Percentiles rank a stretch among this genome's conserved stretches.
phyloP scores from a whole-genome alignment of 2,113 vertebrate species.

The Leptobrachium ailaonicum region DNA sequence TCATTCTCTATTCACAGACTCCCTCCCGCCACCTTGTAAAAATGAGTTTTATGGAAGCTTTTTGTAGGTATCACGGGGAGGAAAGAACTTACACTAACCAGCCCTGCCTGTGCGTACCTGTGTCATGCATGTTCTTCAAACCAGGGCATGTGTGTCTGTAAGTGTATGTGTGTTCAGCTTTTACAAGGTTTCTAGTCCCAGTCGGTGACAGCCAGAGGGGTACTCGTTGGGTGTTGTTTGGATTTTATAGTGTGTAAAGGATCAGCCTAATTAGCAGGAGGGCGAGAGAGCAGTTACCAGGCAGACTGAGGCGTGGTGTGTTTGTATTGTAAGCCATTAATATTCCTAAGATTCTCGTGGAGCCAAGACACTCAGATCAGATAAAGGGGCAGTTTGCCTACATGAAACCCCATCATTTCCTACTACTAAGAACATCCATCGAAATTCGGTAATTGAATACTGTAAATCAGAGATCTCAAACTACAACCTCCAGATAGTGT shows the following conservation, averaged over 20 bases:
- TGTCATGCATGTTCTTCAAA: too few relatives aligned
- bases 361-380: slow-evolving; percentile 13
- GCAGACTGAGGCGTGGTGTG: slow-evolving; percentile 41
- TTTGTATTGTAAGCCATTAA: slow-evolving; percentile 33
- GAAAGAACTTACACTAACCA: slow-evolving; percentile 67
- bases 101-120: slow-evolving; percentile 49
- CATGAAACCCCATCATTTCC: neutral
- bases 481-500: too few relatives aligned
- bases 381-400: neutral
- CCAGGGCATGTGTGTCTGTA: slow-evolving; percentile 35
- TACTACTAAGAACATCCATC: neutral
- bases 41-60: slow-evolving; percentile 69
- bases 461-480: too few relatives aligned
- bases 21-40: slow-evolving; percentile 71
- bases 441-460: too few relatives aligned
- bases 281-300: slow-evolving; percentile 62
- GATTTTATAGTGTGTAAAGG: slow-evolving; percentile 82
- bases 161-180: slow-evolving; percentile 48
- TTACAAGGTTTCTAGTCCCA: slow-evolving; percentile 69
- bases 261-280: slow-evolving; percentile 78
- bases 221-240: slow-evolving; percentile 73
- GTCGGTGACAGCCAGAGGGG: slow-evolving; percentile 77
- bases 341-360: neutral
- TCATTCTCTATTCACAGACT: slow-evolving; percentile 49
- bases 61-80: slow-evolving; percentile 69